These are phyloP conservation scores for Eciton burchellii DNA, from an alignment of 1,140 invertebrate species.

Conservation along the genomic window DNA sequence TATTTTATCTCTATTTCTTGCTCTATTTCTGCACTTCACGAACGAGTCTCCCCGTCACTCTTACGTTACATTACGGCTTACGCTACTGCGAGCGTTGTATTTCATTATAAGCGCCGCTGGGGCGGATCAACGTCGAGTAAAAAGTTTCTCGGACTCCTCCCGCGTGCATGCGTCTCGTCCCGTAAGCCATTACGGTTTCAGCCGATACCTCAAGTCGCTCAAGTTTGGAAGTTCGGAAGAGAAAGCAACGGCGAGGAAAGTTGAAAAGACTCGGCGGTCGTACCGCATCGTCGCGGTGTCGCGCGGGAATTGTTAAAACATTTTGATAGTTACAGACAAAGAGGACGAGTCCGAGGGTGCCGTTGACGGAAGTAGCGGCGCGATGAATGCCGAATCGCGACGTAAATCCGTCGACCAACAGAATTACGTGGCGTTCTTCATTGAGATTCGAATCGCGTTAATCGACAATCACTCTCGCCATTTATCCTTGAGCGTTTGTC, in stretches of 20 bases:
- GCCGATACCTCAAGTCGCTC: slow-evolving; percentile 38
- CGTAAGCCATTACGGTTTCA: slow-evolving; percentile 53
- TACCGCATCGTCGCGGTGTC: slow-evolving; percentile 11
- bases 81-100: not conserved
- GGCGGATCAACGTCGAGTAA: slow-evolving; percentile 44
- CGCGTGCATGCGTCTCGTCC: slow-evolving; percentile 6
- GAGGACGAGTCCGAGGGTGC: not conserved
- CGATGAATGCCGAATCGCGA: not conserved
- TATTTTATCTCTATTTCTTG: not conserved
- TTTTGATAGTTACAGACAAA: slow-evolving; percentile 50
- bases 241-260: slow-evolving; percentile 27
- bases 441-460: no score
- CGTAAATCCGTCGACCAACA: no score
- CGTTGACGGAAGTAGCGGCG: not conserved
- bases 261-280: slow-evolving; percentile 17
- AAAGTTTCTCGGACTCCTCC: slow-evolving; percentile 45
- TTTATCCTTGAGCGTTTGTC: no score
- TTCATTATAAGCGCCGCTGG: slow-evolving; percentile 39
- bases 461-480: no score
- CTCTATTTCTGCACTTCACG: not conserved
- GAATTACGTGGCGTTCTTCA: no score
- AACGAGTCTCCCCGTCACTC: not conserved
- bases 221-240: slow-evolving; percentile 46
- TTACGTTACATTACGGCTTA: slow-evolving; percentile 13
- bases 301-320: slow-evolving; percentile 38